Evolutionary conservation across 2,888 invertebrate genomes (phyloP), one percentile per base, ranked within the genome.

Genomic region (Sarcophaga rosellei): DNA sequence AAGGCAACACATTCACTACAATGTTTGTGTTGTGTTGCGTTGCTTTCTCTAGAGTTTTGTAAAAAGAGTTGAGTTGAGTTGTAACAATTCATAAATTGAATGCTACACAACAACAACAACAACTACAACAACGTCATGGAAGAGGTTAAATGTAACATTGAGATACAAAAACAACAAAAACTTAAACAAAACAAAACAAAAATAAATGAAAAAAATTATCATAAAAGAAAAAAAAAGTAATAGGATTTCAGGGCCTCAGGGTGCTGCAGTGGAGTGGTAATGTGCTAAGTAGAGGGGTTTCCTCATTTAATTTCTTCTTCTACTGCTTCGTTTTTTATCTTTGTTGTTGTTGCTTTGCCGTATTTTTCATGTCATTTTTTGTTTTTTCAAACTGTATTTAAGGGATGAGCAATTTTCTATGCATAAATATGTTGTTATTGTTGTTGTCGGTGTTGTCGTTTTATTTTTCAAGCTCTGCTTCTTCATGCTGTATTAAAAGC

Each of bases 401-500:
- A 74, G 77, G 85, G 85, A 81, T 81, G 85, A 85, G 77, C 73
- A 81, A 85, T 76, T 53, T 53, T 63, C 73, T 59, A 57, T 84
- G 79, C 70, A 61, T 65, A 47, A 75, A 65, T 75, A 70, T 75
- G 70, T 53, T 53, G 53, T 53, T 53, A 12, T 53, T 53, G 15
- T 53, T 53, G 12, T 53, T 53, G 17, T 53, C 5, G 17, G 12
- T 53, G 17, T 53, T 53, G 35, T 35, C 35, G 35, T 35, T 35
- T 35, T 35, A 6, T 35, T 35, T 35, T 0, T 6, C 2, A 35
- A 35, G 17, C 17, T 53, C 17, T 15, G 53, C 53, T 53, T 53
- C 53, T 53, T 17, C 53, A 53, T 53, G 12, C 17, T 3, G 17
- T 53, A 53, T 17, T 53, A 53, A 53, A 53, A 53, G 25, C n/a